These are phyloP conservation scores for Hydrocynus forskahlii DNA, from an alignment of 2,797 vertebrate species.

Conservation along the genomic window DNA sequence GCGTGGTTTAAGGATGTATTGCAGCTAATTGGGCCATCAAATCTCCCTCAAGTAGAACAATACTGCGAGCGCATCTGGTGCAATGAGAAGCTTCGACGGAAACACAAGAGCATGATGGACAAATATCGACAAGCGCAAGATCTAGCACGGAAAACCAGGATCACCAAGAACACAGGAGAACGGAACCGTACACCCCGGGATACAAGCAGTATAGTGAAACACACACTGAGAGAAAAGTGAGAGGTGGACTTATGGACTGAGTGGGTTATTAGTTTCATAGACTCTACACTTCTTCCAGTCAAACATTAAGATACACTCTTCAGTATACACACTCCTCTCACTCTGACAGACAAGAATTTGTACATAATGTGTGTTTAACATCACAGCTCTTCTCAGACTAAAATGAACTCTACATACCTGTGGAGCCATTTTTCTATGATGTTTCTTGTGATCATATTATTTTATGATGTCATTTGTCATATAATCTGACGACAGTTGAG, in stretches of 20 bases:
- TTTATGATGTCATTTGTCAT: slow-evolving; percentile 31
- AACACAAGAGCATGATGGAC: slow-evolving; percentile 84
- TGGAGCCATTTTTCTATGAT: slow-evolving; percentile 1
- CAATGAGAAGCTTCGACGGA: slow-evolving; percentile 79
- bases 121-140: slow-evolving; percentile 86
- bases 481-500: slow-evolving; percentile 43
- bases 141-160: slow-evolving; percentile 78
- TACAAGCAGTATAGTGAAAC: slow-evolving; percentile 57
- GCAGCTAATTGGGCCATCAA: slow-evolving; percentile 88
- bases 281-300: neutral
- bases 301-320: slow-evolving; percentile 8
- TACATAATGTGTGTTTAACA: slow-evolving; percentile 8
- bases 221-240: slow-evolving; percentile 8
- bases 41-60: slow-evolving; percentile 85
- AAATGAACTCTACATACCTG: slow-evolving; percentile 7
- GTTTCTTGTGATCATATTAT: slow-evolving; percentile 6
- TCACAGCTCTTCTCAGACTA: neutral
- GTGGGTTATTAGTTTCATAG: slow-evolving; percentile 17
- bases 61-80: slow-evolving; percentile 94
- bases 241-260: neutral
- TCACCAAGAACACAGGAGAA: slow-evolving; percentile 78
- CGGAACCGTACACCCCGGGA: slow-evolving; percentile 87
- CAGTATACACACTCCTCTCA: slow-evolving; percentile 5
- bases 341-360: slow-evolving; percentile 27
- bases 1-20: slow-evolving; percentile 94